A percentile compares a stretch with the other conserved stretches of the same genome.
phyloP scores from a whole-genome alignment of 2,113 vertebrate genomes.

The Tenebrosternarchus preto region DNA sequence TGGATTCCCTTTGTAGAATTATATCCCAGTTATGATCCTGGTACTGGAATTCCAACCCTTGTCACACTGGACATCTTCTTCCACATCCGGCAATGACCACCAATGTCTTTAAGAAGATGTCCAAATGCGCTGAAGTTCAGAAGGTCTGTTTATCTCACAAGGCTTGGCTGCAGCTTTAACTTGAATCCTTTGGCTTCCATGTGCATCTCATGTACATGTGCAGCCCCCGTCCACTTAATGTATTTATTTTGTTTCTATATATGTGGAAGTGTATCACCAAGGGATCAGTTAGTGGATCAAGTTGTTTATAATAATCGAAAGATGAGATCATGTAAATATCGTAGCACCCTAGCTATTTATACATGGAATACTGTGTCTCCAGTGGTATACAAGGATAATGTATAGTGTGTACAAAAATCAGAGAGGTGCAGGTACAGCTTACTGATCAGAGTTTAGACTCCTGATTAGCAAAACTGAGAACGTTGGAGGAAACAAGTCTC shows the following conservation, averaged over 20 bases:
- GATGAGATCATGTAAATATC: neutral
- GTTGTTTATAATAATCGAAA: neutral
- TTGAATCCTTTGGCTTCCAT: neutral
- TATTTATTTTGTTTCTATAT: no score
- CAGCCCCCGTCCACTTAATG: no score
- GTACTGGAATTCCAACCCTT: slow-evolving; percentile 2
- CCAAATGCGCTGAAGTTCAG: neutral
- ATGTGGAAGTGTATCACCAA: no score
- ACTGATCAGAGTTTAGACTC: slow-evolving; percentile 40
- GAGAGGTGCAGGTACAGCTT: neutral
- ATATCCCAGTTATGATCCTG: slow-evolving; percentile 12
- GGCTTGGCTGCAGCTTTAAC: neutral
- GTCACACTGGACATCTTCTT: neutral
- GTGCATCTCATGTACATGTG: no score
- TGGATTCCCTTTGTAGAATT: slow-evolving; percentile 28
- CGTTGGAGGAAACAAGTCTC: slow-evolving; percentile 65
- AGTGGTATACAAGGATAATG: no score
- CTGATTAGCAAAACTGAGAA: slow-evolving; percentile 56
- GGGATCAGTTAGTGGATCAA: no score
- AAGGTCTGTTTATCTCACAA: neutral
- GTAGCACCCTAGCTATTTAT: neutral
- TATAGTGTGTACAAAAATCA: neutral
- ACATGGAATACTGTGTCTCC: neutral
- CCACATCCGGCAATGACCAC: neutral
- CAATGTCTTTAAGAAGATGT: slow-evolving; percentile 5